phyloP scores from a whole-genome alignment of 2,888 invertebrate genomes.

The Rosalia funebris region DNA sequence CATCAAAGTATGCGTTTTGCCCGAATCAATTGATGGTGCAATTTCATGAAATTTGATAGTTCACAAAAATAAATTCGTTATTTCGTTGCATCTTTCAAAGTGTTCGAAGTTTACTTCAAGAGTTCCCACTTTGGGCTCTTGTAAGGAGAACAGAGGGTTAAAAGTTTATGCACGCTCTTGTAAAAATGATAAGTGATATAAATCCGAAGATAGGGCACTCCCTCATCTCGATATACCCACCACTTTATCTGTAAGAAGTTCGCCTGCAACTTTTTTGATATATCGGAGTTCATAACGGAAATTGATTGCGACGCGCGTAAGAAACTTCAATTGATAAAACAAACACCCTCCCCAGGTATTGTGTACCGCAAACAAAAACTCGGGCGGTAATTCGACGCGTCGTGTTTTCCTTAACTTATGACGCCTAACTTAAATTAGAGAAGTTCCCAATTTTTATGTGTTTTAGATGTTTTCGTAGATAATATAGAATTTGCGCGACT shows the following conservation, averaged over 20 bases:
- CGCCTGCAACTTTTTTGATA: conserved; percentile 19
- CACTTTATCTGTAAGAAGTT: conserved; percentile 19
- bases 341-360: neutral
- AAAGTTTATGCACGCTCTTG: conserved; percentile 20
- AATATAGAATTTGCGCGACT: neutral
- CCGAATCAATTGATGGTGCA: too few species aligned
- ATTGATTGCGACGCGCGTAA: conserved; percentile 19
- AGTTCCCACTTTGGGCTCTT: conserved; percentile 1
- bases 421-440: conserved; percentile 18
- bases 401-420: conserved; percentile 8
- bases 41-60: too few species aligned
- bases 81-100: too few species aligned
- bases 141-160: conserved; percentile 23
- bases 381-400: neutral
- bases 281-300: conserved; percentile 24
- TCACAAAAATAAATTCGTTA: too few species aligned
- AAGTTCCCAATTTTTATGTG: conserved; percentile 13
- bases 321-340: conserved; percentile 22
- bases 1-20: too few species aligned
- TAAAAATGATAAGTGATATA: conserved; percentile 28
- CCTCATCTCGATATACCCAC: conserved; percentile 14
- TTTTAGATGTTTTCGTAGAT: conserved; percentile 10
- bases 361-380: conserved; percentile 6
- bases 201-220: conserved; percentile 22
- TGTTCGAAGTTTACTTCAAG: conserved; percentile 1